Percentiles rank a stretch among this genome's conserved stretches.
These are phyloP conservation scores for Drosophila mulleri DNA, from an alignment of 2,888 invertebrate species.

Conservation along the genomic window DNA sequence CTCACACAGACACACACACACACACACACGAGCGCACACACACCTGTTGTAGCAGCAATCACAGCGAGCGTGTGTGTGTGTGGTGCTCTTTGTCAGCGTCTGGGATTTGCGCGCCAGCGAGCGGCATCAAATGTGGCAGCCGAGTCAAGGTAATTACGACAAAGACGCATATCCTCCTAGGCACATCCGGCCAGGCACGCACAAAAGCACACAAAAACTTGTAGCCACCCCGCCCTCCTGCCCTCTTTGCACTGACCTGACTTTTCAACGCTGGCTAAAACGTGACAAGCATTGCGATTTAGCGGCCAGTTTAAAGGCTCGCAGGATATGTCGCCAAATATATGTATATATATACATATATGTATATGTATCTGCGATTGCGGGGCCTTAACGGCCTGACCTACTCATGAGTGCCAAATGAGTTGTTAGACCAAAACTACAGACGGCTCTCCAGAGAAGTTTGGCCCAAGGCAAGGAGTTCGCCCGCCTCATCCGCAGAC, in stretches of 20 bases:
- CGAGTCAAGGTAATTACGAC: slow-evolving; percentile 73
- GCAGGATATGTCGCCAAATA: slow-evolving; percentile 66
- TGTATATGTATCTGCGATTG: slow-evolving; percentile 18
- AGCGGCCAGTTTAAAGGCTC: slow-evolving; percentile 65
- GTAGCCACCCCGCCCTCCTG: slow-evolving; percentile 22
- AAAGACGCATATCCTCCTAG: slow-evolving; percentile 67
- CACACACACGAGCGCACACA: slow-evolving; percentile 8
- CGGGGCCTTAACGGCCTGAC: slow-evolving; percentile 75
- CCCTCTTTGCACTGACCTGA: slow-evolving; percentile 39
- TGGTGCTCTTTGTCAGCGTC: slow-evolving; percentile 28
- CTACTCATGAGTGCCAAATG: slow-evolving; percentile 79
- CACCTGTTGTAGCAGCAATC: slow-evolving; percentile 71
- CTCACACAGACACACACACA: slow-evolving; percentile 8
- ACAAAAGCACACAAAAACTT: slow-evolving; percentile 76
- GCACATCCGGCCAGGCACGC: slow-evolving; percentile 74
- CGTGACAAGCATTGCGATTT: slow-evolving; percentile 71
- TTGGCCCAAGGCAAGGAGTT: slow-evolving; percentile 12
- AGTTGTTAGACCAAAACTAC: slow-evolving; percentile 63
- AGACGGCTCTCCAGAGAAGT: slow-evolving; percentile 47
- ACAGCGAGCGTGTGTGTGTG: slow-evolving; percentile 8
- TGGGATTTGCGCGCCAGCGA: slow-evolving; percentile 70
- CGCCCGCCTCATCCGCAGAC: slow-evolving; percentile 18
- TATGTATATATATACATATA: too few species aligned
- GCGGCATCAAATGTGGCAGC: slow-evolving; percentile 61
- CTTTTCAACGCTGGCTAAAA: slow-evolving; percentile 70